A percentile compares a stretch with the other conserved stretches of the same genome.
Evolutionary conservation across 2,113 vertebrate species (phyloP).

Genomic region (Cervus canadensis): DNA sequence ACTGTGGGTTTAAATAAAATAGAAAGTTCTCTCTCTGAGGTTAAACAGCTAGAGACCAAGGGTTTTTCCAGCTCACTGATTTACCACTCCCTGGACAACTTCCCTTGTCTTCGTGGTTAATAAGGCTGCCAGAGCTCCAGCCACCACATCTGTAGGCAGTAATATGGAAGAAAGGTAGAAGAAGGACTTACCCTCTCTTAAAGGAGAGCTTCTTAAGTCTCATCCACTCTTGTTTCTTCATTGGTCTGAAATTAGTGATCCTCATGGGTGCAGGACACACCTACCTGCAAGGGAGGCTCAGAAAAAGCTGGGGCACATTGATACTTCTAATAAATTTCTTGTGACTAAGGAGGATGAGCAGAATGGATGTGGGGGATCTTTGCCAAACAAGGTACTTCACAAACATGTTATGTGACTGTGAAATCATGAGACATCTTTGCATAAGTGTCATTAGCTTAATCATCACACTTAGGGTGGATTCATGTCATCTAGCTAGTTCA

Average conservation of each 20-base stretch:
- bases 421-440: slow-evolving; percentile 12
- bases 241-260: not conserved
- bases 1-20: not conserved
- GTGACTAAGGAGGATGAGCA: not conserved
- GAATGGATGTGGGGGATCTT: not conserved
- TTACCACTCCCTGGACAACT: not conserved
- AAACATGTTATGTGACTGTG: not conserved
- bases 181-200: not conserved
- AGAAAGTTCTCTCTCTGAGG: not conserved
- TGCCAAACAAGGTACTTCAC: not conserved
- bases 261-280: not conserved
- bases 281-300: not conserved
- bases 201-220: not conserved
- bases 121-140: not conserved
- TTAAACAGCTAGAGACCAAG: not conserved
- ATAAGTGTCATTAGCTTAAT: not conserved
- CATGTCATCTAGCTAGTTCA: not conserved
- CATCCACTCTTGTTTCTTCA: not conserved
- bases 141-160: not conserved
- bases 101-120: not conserved
- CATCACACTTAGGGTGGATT: not conserved
- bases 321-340: not conserved
- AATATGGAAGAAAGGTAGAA: not conserved
- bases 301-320: not conserved
- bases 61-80: not conserved